These are phyloP conservation scores for Eulacestoma nigropectus DNA, from an alignment of 2,113 vertebrate genomes.

Conservation along the genomic window DNA sequence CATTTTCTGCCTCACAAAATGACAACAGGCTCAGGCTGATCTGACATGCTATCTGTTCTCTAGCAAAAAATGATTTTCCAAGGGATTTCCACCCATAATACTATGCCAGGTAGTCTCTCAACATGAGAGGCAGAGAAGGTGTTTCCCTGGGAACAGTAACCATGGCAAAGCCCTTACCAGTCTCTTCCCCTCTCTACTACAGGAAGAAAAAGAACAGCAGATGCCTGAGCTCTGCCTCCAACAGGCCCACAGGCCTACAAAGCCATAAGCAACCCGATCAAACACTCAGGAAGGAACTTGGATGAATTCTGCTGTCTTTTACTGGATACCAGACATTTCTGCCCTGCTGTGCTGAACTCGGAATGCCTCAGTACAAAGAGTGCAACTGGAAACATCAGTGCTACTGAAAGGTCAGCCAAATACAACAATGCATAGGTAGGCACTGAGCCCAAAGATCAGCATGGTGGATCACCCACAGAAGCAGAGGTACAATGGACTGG, in stretches of 20 bases:
- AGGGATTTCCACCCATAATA: not conserved
- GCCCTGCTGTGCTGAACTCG: not conserved
- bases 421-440: not conserved
- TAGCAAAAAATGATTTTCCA: not conserved
- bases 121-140: not conserved
- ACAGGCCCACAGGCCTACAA: not conserved
- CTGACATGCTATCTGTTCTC: not conserved
- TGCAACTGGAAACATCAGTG: constrained; percentile 22
- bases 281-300: not conserved
- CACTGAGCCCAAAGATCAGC: constrained; percentile 13
- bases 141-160: constrained; percentile 62
- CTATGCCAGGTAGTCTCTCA: not conserved
- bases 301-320: not conserved
- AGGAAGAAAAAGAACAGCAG: not conserved
- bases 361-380: not conserved
- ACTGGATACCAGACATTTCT: not conserved
- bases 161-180: constrained; percentile 34
- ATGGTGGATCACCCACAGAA: not conserved
- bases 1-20: not conserved
- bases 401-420: constrained; percentile 37
- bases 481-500: constrained; percentile 9
- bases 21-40: not conserved
- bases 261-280: not conserved
- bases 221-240: not conserved
- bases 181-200: not conserved